Conservation (phyloP, 2,888 invertebrate genomes). For the Sinhomidia bicolor region DNA sequence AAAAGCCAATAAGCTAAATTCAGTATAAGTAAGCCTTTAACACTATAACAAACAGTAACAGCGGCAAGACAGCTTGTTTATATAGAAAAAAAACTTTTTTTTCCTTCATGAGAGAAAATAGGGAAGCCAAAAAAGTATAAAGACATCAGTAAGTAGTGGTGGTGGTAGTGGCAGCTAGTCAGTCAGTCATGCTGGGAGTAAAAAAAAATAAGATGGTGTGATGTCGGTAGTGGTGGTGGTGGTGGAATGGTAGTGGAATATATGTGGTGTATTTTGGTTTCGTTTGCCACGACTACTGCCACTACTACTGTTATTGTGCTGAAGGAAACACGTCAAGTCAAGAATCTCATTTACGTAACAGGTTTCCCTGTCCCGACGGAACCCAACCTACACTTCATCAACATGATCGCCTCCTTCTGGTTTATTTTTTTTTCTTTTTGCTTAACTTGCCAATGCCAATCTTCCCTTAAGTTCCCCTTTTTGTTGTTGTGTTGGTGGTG, state of each 20-base stretch:
- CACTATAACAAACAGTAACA: not conserved
- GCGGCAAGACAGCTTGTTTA: not conserved
- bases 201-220: not conserved
- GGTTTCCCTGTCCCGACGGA: conserved; percentile 76
- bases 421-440: not conserved
- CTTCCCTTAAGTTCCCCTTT: not conserved
- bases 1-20: not conserved
- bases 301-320: not conserved
- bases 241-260: too few species aligned
- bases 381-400: conserved; percentile 16
- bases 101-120: not conserved
- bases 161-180: not conserved
- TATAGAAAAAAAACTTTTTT: too few species aligned
- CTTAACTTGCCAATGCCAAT: not conserved
- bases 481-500: not conserved
- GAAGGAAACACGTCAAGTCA: conserved; percentile 63
- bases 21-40: not conserved
- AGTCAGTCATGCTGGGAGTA: conserved; percentile 11
- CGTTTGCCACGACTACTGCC: not conserved
- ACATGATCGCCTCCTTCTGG: conserved; percentile 21
- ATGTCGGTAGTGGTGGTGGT: not conserved
- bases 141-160: not conserved
- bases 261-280: conserved; percentile 7
- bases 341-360: conserved; percentile 80
- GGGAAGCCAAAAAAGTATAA: not conserved